Conservation (phyloP, 2,888 invertebrate species). For the Heliconius aoede region DNA sequence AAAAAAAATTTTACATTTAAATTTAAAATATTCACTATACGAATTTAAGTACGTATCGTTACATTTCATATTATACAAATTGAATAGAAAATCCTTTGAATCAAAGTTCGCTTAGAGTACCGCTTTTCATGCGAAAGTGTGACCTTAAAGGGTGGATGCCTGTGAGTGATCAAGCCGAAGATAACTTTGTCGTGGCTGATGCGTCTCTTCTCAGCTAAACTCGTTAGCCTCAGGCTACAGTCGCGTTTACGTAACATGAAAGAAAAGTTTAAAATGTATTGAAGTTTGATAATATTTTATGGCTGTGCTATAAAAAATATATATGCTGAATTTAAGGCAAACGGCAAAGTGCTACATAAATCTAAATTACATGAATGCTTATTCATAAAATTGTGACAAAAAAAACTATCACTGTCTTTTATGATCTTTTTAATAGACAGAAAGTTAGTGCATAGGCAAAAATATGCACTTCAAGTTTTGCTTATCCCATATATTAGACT, state of each 20-base stretch:
- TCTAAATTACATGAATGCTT: no score
- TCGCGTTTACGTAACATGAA: conserved; percentile 7
- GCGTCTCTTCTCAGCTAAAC: conserved; percentile 25
- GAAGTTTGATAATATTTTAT: neutral
- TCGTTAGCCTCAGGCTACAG: conserved; percentile 23
- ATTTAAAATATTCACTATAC: neutral
- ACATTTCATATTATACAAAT: neutral
- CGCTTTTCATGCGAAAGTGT: conserved; percentile 14
- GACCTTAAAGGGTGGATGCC: conserved; percentile 19
- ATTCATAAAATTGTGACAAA: no score
- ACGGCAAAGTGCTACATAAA: no score
- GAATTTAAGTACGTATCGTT: neutral
- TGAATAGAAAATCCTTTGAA: conserved; percentile 16
- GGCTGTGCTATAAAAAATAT: neutral
- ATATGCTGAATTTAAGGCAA: neutral
- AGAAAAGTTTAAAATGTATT: conserved; percentile 13
- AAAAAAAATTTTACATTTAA: neutral
- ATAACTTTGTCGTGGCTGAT: conserved; percentile 22
- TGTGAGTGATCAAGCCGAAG: conserved; percentile 20
- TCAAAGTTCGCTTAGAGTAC: conserved; percentile 8
- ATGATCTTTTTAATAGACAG: no score
- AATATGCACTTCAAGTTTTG: no score
- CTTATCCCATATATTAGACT: no score
- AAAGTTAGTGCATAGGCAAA: no score
- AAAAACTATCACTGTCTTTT: no score